phyloP scores from a whole-genome alignment of 2,888 invertebrate genomes.

The Megastigmus dorsalis region DNA sequence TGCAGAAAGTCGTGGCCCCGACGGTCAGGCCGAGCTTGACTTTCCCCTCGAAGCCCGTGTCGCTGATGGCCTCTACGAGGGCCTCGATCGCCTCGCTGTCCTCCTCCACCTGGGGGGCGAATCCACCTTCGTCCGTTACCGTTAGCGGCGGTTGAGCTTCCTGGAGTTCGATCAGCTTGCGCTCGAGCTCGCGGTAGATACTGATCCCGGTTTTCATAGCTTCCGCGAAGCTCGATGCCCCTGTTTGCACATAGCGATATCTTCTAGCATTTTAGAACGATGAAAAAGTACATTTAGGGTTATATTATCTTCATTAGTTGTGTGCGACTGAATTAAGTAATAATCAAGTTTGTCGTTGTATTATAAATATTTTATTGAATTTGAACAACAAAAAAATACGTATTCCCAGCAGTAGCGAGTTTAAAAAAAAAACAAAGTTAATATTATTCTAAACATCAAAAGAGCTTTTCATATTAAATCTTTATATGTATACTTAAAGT shows the following conservation, averaged over 20 bases:
- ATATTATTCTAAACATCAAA: no score
- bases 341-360: no score
- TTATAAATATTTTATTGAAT: no score
- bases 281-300: no score
- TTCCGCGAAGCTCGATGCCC: slow-evolving; percentile 67
- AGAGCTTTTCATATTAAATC: no score
- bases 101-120: slow-evolving; percentile 66
- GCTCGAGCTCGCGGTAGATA: slow-evolving; percentile 63
- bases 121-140: slow-evolving; percentile 64
- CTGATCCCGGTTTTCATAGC: slow-evolving; percentile 69
- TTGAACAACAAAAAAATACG: no score
- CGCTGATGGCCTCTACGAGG: slow-evolving; percentile 65
- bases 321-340: no score
- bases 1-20: slow-evolving; percentile 66
- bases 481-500: no score
- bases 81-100: slow-evolving; percentile 63
- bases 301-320: no score
- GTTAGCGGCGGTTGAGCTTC: slow-evolving; percentile 63
- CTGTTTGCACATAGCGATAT: slow-evolving; percentile 58
- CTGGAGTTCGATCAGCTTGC: slow-evolving; percentile 61
- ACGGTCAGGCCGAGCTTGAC: slow-evolving; percentile 67
- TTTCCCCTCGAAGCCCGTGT: slow-evolving; percentile 64
- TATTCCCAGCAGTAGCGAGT: no score
- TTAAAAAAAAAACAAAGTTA: no score
- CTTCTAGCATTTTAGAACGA: no score